These are phyloP conservation scores for Cheirogaleus major DNA, from an alignment of 2,797 vertebrate genomes.

Conservation along the genomic window DNA sequence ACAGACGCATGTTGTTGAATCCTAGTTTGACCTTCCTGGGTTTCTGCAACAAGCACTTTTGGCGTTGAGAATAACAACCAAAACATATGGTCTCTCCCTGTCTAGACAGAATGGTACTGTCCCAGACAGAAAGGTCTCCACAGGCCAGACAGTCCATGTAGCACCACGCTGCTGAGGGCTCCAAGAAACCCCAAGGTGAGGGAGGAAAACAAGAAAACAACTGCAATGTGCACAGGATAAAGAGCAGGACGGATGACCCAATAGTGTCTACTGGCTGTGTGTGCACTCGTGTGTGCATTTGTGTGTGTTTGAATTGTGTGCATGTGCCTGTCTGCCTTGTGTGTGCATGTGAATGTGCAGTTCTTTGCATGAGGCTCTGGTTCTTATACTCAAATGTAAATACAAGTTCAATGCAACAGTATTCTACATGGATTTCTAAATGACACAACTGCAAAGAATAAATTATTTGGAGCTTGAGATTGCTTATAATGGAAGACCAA, in stretches of 20 bases:
- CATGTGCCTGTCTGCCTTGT: fast-evolving
- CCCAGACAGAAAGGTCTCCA: constrained; percentile 86
- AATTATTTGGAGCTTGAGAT: background rate
- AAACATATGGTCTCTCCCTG: constrained; percentile 80
- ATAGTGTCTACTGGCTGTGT: background rate
- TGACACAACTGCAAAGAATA: background rate
- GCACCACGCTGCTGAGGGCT: constrained; percentile 60
- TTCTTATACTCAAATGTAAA: background rate
- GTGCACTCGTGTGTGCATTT: background rate
- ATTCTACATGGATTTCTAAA: background rate
- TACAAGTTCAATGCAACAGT: background rate
- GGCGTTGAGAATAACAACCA: constrained; percentile 54
- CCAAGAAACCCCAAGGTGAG: background rate
- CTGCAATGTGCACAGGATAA: background rate
- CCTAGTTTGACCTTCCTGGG: constrained; percentile 57
- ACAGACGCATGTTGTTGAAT: background rate
- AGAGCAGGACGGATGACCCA: background rate
- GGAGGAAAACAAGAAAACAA: constrained; percentile 46
- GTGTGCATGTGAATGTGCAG: fast-evolving
- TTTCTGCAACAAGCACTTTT: constrained; percentile 32
- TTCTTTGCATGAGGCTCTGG: background rate
- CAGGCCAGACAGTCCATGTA: constrained; percentile 80
- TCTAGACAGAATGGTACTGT: constrained; percentile 86
- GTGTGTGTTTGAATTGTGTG: background rate
- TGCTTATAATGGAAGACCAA: background rate